These are phyloP conservation scores for Hyla sarda DNA, from an alignment of 2,113 vertebrate genomes.

Conservation along the genomic window DNA sequence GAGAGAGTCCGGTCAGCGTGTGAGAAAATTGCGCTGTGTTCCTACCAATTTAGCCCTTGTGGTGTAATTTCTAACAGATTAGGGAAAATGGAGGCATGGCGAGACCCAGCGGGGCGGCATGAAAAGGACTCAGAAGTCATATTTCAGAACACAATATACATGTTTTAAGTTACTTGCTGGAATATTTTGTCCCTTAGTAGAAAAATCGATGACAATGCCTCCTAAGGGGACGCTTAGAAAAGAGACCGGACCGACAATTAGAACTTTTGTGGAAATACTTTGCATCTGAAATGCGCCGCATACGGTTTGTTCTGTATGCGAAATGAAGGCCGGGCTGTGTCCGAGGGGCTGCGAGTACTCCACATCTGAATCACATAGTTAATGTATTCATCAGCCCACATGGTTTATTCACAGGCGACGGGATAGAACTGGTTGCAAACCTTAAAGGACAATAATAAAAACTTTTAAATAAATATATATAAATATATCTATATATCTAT, in stretches of 20 bases:
- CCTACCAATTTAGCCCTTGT: slow-evolving; percentile 30
- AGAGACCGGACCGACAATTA: slow-evolving; percentile 16
- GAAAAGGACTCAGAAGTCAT: background rate
- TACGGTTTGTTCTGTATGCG: background rate
- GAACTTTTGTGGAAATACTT: slow-evolving; percentile 12
- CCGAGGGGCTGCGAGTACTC: background rate
- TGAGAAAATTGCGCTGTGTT: slow-evolving; percentile 21
- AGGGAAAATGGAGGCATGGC: slow-evolving; percentile 18
- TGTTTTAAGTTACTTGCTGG: slow-evolving; percentile 4
- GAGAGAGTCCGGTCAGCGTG: slow-evolving; percentile 7
- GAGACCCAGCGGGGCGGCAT: background rate
- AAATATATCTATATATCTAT: too few relatives aligned
- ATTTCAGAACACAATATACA: slow-evolving; percentile 30
- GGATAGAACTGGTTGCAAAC: background rate
- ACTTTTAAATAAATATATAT: too few relatives aligned
- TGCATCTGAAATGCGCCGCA: background rate
- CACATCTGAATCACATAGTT: background rate
- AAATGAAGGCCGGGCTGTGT: background rate
- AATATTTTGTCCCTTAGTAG: slow-evolving; percentile 4
- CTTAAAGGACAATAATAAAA: too few relatives aligned
- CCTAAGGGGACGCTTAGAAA: background rate
- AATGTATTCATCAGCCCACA: slow-evolving; percentile 4
- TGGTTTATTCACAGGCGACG: background rate
- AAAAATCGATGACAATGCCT: slow-evolving; percentile 32
- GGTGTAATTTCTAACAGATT: slow-evolving; percentile 42